Base-by-base conservation (phyloP, 2,888 invertebrate species). In the Gisinianus flammeolus region DNA sequence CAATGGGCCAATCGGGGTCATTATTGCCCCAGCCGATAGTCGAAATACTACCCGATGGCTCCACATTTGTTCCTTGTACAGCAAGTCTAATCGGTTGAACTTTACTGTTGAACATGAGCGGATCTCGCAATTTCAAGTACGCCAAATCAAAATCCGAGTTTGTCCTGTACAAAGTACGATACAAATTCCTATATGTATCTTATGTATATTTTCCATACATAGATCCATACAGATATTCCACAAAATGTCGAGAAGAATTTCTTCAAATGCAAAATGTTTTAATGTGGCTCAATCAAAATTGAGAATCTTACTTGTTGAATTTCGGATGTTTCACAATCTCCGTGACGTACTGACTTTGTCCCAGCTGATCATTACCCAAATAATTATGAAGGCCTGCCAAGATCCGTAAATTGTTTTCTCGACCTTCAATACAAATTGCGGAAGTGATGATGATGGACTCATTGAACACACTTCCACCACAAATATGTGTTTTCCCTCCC, bases 401-500 rank as follows among this genome's bases (percentile, higher is more conserved):
- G 16, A 28, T 10, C 12, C 24, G 5, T 6, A 62, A 16, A 26
- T 62, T 26, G 3, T 2, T 62, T 4, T 62, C 26, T 26, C 62
- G 12, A 8, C 62, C 62, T 26, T 24, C 12, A 16, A 62, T 12
- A 26, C 62, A 62, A 24, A 62, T 8, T 16, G 62, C 62, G 28
- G 26, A 26, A 8, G 62, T 26, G 2, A 67, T 12, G 33, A 67
- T n/a, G n/a, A 31, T 67, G n/a, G 33, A 19, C 22, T 30, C 31
- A 33, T 67, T 67, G 67, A 33, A 67, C 19, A 67, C 33, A 33
- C n/a, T n/a, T 0, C 67, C 67, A 6, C 67, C 33, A 22, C 67
- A 67, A 31, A 67, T n/a, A 33, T 67, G 30, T 2, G 67, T 67
- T 22, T 22, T 67, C n/a, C 30, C 67, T 2, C 67, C 67, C 67